Evolutionary conservation across 2,113 vertebrate species (phyloP), one percentile per base, ranked within the genome.

Genomic region (Pachypanchax playfairii): DNA sequence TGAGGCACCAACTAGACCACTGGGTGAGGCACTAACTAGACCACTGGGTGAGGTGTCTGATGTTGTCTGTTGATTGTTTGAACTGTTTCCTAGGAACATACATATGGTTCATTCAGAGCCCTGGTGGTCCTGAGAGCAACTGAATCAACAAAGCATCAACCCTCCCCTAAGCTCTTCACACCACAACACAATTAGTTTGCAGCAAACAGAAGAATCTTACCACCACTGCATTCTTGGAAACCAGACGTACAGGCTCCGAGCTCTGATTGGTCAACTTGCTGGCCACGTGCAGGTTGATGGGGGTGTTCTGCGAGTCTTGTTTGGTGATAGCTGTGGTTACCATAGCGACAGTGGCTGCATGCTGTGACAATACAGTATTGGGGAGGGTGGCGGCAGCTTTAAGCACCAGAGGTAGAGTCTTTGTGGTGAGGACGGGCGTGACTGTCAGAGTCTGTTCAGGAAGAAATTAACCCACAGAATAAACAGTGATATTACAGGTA

Each of bases 361-460:
- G 95, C 83, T 95, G 94, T 60, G 94, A 91, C 90, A 96, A 92
- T 80, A 96, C 90, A 4, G 77, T 70, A 87, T 93, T 92, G 66
- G 96, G 94, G 89, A 95, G 92, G 85, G 93, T 85, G 65, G 95
- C 92, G 47, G 97, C 95, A 87, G 97, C 95, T 95, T 99, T 99
- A 85, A 99, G 93, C 90, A 98, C 94, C 89, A 98, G 95, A 96
- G 96, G 96, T 95, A 98, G 94, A 90, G 95, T 96, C 95, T 99
- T 99, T 73, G 96, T 93, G 91, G 96, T 93, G 90, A 98, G 93
- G 92, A 98, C 94, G 77, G 97, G 96, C 71, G 95, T 94, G 88
- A 97, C 95, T 18, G 95, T 94, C 91, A 98, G 90, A 60, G 96
- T 96, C 93, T 98, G 95, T 0, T 1, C 14, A 28, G 5, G 21